These are phyloP conservation scores for Polymixis lichenea DNA, from an alignment of 2,888 invertebrate species.

Conservation along the genomic window DNA sequence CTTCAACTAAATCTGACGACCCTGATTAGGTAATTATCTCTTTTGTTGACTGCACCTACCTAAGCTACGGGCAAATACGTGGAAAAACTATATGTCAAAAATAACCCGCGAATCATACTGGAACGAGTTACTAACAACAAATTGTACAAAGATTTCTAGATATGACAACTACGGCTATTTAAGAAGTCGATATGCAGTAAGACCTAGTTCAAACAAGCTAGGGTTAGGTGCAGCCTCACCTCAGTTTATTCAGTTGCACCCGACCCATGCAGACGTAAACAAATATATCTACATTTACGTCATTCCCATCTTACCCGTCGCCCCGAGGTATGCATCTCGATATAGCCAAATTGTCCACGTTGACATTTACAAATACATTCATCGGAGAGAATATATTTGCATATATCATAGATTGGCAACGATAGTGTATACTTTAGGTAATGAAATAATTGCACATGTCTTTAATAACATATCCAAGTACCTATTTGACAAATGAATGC, in stretches of 20 bases:
- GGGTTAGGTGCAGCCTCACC: constrained; percentile 19
- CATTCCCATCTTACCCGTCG: constrained; percentile 9
- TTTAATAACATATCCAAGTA: not conserved
- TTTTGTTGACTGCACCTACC: too few species aligned
- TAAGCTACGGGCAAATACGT: not conserved
- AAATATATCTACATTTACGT: constrained; percentile 22
- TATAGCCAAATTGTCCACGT: constrained; percentile 19
- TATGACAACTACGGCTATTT: constrained; percentile 6
- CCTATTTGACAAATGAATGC: not conserved
- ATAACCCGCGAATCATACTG: not conserved
- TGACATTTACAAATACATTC: constrained; percentile 3
- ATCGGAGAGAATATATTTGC: constrained; percentile 6
- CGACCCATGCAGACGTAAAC: constrained; percentile 14
- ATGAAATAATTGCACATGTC: not conserved
- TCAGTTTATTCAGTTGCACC: constrained; percentile 18
- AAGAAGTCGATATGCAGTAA: constrained; percentile 19
- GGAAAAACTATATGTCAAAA: not conserved
- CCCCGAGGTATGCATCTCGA: constrained; percentile 20
- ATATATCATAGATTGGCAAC: constrained; percentile 5
- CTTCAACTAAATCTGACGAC: too few species aligned
- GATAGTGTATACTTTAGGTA: not conserved
- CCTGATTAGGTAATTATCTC: too few species aligned
- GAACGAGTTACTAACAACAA: not conserved
- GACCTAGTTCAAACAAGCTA: constrained; percentile 17
- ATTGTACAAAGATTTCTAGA: constrained; percentile 15